Base-by-base conservation (phyloP, 2,888 invertebrate species). In the Arctia plantaginis region DNA sequence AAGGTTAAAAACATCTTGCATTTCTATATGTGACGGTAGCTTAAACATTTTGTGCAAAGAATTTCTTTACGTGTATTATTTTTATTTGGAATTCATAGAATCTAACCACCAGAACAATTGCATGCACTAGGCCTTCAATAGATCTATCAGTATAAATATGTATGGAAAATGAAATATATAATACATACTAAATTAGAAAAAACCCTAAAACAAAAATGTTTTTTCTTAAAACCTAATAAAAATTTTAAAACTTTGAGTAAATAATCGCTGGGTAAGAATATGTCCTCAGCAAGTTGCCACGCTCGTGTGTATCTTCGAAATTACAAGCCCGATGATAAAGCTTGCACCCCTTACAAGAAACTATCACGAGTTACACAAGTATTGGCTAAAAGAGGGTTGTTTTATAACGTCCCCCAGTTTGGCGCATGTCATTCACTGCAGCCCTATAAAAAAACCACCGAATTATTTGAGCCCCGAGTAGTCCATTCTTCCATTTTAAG, bases 361-460 rank as follows among this genome's bases (percentile, higher is more conserved):
- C 92, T 93, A 93, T 92, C 92, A 88, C 90, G 88, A 88, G 85
- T 87, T 89, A 93, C 93, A 93, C 87, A 87, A 91, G 86, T 92
- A 91, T 89, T 90, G 90, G 88, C 87, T 87, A 90, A 87, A 90
- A 90, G 92, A 92, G 94, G 94, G 94, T 92, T 85, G 91, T 91
- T 94, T 95, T 95, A 95, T 95, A 91, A 93, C 92, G 86, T 86
- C 83, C 90, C 87, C 90, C 95, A 95, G 94, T 94, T 94, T 95
- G 95, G 89, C 92, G 93, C 90, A 88, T 93, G 94, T 94, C 95
- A 94, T 94, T 93, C 92, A 91, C 88, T 93, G 92, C 92, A 93
- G 90, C 92, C 91, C 90, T 87, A 79, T 78, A 85, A 81, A 71
- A 72, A n/a, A n/a, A n/a, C n/a, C 18, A 80, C 92, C 90, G 87